Percentiles rank a stretch among this genome's conserved stretches.
phyloP scores from a whole-genome alignment of 2,797 vertebrate genomes.

The Phoeniculus purpureus region DNA sequence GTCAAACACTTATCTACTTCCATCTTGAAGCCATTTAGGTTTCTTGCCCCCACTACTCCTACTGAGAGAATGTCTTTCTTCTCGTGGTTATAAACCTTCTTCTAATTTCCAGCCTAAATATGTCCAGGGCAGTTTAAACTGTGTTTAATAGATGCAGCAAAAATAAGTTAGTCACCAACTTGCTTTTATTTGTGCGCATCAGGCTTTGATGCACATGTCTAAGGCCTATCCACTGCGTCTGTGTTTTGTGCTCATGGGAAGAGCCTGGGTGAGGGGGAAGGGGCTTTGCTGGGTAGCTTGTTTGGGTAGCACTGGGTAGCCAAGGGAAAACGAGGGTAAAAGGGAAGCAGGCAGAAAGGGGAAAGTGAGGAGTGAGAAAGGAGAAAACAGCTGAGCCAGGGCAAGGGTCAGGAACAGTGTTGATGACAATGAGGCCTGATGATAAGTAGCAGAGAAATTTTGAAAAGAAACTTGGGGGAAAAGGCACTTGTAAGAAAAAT shows the following conservation, averaged over 20 bases:
- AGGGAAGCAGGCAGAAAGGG: not conserved
- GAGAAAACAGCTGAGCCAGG: not conserved
- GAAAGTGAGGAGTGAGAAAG: not conserved
- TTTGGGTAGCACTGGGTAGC: not conserved
- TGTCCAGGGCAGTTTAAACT: slow-evolving; percentile 23
- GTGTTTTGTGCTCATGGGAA: not conserved
- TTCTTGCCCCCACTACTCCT: slow-evolving; percentile 64
- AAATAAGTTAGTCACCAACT: slow-evolving; percentile 54
- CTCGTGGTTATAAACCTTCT: slow-evolving; percentile 56
- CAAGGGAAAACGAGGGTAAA: not conserved
- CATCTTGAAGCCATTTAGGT: slow-evolving; percentile 68
- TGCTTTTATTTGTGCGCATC: slow-evolving; percentile 47
- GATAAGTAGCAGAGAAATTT: not conserved
- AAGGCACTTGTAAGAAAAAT: not conserved
- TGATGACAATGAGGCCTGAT: not conserved
- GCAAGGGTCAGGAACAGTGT: not conserved
- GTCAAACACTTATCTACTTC: slow-evolving; percentile 54
- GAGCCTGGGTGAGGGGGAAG: not conserved
- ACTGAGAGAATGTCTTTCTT: slow-evolving; percentile 66
- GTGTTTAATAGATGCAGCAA: slow-evolving; percentile 51
- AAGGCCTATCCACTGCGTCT: not conserved
- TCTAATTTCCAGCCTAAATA: slow-evolving; percentile 61
- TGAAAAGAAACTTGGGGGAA: not conserved
- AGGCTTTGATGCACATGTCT: slow-evolving; percentile 5
- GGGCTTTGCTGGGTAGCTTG: not conserved